Conservation (phyloP, 2,888 invertebrate genomes). For the Leptopilina syphax region DNA sequence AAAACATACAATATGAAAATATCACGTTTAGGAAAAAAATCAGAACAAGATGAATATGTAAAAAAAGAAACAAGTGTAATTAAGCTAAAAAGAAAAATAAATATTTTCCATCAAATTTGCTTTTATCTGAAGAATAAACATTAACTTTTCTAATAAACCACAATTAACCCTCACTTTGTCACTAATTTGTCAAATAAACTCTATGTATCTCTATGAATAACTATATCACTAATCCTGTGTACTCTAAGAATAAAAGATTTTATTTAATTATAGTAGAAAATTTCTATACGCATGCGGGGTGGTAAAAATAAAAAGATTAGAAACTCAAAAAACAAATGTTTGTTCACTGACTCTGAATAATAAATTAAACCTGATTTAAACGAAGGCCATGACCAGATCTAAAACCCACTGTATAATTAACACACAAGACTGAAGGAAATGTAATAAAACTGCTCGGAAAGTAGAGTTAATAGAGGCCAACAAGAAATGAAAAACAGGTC, state of each 20-base stretch:
- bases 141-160: too few species aligned
- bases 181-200: too few species aligned
- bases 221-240: too few species aligned
- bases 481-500: conserved; percentile 21
- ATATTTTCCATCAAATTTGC: too few species aligned
- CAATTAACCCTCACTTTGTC: too few species aligned
- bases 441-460: conserved; percentile 30
- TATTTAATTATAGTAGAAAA: conserved; percentile 55
- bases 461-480: conserved; percentile 18
- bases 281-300: conserved; percentile 25
- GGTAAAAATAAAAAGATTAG: conserved; percentile 43
- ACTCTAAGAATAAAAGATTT: not conserved
- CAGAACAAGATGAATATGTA: too few species aligned
- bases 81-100: too few species aligned
- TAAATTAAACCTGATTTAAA: conserved; percentile 53
- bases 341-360: conserved; percentile 15
- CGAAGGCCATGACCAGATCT: conserved; percentile 56
- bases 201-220: too few species aligned
- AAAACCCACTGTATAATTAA: conserved; percentile 55
- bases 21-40: too few species aligned
- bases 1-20: too few species aligned
- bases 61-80: too few species aligned
- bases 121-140: too few species aligned
- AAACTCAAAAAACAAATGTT: conserved; percentile 49
- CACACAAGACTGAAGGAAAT: conserved; percentile 22